Evolutionary conservation across 2,113 vertebrate genomes (phyloP).

Genomic region (Calyptomena viridis): DNA sequence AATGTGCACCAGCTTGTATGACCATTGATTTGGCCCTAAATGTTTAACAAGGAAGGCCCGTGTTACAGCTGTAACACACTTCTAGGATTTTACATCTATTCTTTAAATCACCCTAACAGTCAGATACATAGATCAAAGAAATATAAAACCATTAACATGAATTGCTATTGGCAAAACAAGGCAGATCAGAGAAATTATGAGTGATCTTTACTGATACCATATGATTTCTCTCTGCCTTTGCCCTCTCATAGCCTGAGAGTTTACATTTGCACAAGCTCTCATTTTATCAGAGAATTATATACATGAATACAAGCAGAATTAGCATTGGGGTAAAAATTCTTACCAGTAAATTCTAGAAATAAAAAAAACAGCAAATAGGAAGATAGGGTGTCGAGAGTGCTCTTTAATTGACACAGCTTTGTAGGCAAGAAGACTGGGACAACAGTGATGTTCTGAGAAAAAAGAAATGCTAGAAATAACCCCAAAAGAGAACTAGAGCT

Average conservation of each 20-base stretch:
- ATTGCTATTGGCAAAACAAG: constrained; percentile 39
- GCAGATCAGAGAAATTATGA: constrained; percentile 23
- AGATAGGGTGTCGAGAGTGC: background rate
- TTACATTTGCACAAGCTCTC: background rate
- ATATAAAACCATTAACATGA: background rate
- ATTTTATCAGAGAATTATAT: background rate
- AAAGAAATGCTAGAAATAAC: background rate
- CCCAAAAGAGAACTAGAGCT: background rate
- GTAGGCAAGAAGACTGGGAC: background rate
- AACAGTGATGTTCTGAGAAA: background rate
- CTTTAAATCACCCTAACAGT: background rate
- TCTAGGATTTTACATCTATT: background rate
- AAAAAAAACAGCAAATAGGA: background rate
- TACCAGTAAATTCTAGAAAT: background rate
- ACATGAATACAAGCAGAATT: background rate
- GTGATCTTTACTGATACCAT: background rate
- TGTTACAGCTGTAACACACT: background rate
- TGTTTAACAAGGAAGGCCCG: background rate
- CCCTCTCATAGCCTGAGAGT: background rate
- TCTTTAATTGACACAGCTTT: background rate
- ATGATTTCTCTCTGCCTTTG: background rate
- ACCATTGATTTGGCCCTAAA: background rate
- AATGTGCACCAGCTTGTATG: background rate
- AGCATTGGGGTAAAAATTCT: background rate
- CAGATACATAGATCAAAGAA: constrained; percentile 21